phyloP scores from a whole-genome alignment of 2,888 invertebrate species.

The Aricia artaxerxes region DNA sequence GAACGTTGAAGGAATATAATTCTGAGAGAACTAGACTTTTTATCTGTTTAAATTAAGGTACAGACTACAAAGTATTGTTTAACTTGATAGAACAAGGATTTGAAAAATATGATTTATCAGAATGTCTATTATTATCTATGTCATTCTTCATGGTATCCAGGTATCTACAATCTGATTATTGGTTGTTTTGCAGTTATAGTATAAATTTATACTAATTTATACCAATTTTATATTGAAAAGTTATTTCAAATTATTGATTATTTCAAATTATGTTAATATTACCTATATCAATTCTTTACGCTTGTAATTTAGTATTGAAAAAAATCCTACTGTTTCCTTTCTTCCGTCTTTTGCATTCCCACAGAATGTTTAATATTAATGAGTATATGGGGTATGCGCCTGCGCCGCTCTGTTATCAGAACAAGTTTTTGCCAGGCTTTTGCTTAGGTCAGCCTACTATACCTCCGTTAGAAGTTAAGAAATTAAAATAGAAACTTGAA shows the following conservation, averaged over 20 bases:
- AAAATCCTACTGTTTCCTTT: not conserved
- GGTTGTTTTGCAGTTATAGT: too few species aligned
- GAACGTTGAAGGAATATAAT: not conserved
- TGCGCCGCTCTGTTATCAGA: not conserved
- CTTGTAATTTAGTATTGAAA: not conserved
- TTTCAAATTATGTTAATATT: too few species aligned
- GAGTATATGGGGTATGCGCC: not conserved
- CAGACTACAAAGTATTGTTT: not conserved
- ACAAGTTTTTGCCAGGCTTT: conserved; percentile 16
- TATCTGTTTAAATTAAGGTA: not conserved
- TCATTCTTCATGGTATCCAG: too few species aligned
- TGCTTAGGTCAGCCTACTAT: not conserved
- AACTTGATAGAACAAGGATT: not conserved
- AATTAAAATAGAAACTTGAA: not conserved
- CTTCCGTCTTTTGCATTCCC: conserved; percentile 2
- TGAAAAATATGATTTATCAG: not conserved
- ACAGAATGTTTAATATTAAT: conserved; percentile 9
- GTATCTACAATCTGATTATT: too few species aligned
- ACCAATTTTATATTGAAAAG: too few species aligned
- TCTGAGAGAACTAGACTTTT: not conserved
- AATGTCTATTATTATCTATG: not conserved
- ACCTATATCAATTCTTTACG: too few species aligned
- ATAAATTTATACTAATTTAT: too few species aligned
- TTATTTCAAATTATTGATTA: too few species aligned
- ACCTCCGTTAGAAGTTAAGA: not conserved